Conservation (phyloP, 2,797 vertebrate species). For the Rhinatrema bivittatum region DNA sequence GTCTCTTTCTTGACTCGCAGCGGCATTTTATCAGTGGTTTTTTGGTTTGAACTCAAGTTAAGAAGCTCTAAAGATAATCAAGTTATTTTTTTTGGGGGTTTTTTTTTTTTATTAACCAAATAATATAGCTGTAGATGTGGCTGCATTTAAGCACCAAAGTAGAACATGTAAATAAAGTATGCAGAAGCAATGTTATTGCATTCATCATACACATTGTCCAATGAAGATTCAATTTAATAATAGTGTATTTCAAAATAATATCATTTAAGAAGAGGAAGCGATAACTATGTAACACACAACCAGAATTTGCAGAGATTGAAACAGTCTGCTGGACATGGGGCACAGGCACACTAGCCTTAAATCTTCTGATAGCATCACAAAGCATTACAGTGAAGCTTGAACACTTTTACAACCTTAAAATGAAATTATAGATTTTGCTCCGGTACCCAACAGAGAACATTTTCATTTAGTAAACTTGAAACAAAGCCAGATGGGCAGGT, state of each 20-base stretch:
- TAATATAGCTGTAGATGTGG: too few relatives aligned
- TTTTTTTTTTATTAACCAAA: too few relatives aligned
- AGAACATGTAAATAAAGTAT: constrained; percentile 22
- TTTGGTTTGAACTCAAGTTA: too few relatives aligned
- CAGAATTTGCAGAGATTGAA: constrained; percentile 28
- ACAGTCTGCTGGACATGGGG: constrained; percentile 12
- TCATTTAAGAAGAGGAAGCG: constrained; percentile 14
- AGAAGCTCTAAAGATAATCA: too few relatives aligned
- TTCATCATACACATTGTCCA: too few relatives aligned
- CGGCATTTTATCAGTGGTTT: too few relatives aligned
- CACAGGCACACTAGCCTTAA: constrained; percentile 27
- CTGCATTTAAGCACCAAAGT: constrained; percentile 16
- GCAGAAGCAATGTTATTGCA: constrained; percentile 20
- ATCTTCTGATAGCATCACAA: constrained; percentile 12
- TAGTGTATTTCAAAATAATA: constrained; percentile 9
- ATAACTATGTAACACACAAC: fast-evolving
- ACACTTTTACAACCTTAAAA: constrained; percentile 13
- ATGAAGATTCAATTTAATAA: constrained; percentile 19
- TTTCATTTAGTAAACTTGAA: neutral
- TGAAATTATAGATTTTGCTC: neutral
- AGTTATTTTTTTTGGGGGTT: too few relatives aligned
- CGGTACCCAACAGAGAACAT: neutral
- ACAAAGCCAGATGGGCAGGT: neutral
- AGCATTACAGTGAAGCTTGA: constrained; percentile 11
- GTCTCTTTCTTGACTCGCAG: too few relatives aligned